These are phyloP conservation scores for Nephotettix cincticeps DNA, from an alignment of 1,140 invertebrate genomes.

Conservation along the genomic window DNA sequence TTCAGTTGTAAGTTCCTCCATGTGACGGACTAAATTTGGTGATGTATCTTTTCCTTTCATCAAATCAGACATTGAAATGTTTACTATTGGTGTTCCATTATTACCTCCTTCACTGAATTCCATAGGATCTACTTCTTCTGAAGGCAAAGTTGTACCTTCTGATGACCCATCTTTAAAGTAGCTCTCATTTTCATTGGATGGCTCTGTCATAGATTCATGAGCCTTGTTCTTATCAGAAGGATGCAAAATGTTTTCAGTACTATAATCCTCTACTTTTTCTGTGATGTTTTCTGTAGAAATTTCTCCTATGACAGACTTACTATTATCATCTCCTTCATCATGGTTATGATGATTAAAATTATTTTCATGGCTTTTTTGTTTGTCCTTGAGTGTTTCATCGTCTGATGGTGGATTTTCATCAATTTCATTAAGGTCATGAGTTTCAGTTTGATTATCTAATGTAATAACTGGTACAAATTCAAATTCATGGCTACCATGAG, in stretches of 20 bases:
- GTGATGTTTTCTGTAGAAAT: neutral
- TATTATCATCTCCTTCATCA: neutral
- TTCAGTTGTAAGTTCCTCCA: neutral
- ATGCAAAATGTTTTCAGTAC: neutral
- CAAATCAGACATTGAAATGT: conserved; percentile 22
- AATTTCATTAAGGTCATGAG: neutral
- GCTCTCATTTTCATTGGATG: no score
- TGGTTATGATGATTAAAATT: neutral
- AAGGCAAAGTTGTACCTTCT: neutral
- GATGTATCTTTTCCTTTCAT: conserved; percentile 1
- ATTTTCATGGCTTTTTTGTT: neutral
- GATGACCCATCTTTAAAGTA: no score
- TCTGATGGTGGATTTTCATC: neutral
- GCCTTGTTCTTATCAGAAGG: neutral
- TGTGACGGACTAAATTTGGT: no score
- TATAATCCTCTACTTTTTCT: neutral
- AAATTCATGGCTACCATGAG: neutral
- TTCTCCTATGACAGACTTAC: neutral
- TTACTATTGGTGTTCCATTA: conserved; percentile 23
- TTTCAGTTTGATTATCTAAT: neutral
- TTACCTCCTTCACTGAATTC: conserved; percentile 15
- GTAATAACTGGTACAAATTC: neutral
- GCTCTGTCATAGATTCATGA: no score
- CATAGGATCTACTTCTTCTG: conserved; percentile 7
- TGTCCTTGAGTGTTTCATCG: neutral